These are phyloP conservation scores for Spodoptera littoralis DNA, from an alignment of 2,888 invertebrate genomes.

Conservation along the genomic window DNA sequence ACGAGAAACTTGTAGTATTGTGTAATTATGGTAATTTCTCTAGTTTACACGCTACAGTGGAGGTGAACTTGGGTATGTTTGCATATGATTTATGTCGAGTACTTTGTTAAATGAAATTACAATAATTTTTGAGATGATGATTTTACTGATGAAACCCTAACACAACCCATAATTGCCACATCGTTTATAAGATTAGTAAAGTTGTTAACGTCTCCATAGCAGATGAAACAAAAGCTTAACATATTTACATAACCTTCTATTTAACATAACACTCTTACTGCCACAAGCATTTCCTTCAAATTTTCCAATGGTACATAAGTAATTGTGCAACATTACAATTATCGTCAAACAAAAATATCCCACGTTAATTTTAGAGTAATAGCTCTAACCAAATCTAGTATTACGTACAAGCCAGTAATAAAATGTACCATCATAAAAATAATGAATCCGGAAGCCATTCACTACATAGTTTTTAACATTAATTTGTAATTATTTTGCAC, in stretches of 20 bases:
- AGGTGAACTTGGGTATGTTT: slow-evolving; percentile 32
- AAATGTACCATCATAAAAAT: slow-evolving; percentile 35
- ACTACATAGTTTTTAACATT: slow-evolving; percentile 27
- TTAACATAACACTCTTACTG: too few species aligned
- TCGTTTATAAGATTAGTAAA: too few species aligned
- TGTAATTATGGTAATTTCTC: slow-evolving; percentile 62
- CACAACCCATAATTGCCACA: too few species aligned
- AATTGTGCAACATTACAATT: too few species aligned
- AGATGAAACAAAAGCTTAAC: too few species aligned
- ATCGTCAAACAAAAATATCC: slow-evolving; percentile 8
- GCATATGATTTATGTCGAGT: slow-evolving; percentile 8
- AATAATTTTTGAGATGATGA: too few species aligned
- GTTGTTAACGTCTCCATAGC: too few species aligned
- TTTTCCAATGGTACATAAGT: too few species aligned
- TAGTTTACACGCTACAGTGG: slow-evolving; percentile 49
- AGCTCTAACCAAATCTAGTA: not conserved
- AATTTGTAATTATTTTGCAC: slow-evolving; percentile 48
- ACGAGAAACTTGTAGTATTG: slow-evolving; percentile 61
- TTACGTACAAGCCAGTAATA: slow-evolving; percentile 17
- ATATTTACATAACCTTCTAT: too few species aligned
- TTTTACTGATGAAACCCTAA: too few species aligned
- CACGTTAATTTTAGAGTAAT: slow-evolving; percentile 14
- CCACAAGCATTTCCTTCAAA: too few species aligned
- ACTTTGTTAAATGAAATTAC: too few species aligned
- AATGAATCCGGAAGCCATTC: slow-evolving; percentile 49